phyloP scores from a whole-genome alignment of 53 echinoderm and acorn worm species.

The Zoroaster sp. region DNA sequence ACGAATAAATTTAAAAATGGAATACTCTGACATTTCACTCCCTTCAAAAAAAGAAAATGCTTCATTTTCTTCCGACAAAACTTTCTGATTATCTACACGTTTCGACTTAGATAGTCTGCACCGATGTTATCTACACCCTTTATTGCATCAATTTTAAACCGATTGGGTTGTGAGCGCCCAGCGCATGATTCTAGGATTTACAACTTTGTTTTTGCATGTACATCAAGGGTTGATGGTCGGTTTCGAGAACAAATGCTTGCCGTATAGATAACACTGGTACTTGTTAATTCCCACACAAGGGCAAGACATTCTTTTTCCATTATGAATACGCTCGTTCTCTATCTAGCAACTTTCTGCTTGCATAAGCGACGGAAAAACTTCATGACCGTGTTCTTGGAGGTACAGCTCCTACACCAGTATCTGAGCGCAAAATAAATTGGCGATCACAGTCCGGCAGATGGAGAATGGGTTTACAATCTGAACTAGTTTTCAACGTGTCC shows the following conservation, averaged over 20 bases:
- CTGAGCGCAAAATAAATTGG: not conserved
- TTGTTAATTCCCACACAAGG: constrained; percentile 14
- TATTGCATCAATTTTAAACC: too few species aligned
- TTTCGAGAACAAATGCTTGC: not conserved
- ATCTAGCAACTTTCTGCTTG: not conserved
- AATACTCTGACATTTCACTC: too few species aligned
- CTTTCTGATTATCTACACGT: too few species aligned
- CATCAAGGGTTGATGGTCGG: too few species aligned
- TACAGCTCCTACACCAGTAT: not conserved
- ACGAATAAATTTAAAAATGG: too few species aligned
- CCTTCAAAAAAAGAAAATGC: too few species aligned
- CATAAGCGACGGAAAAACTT: not conserved
- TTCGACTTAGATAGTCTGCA: too few species aligned
- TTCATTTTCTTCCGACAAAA: too few species aligned
- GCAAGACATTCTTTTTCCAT: constrained; percentile 17
- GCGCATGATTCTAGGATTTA: too few species aligned
- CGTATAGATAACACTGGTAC: not conserved
- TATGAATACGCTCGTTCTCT: not conserved
- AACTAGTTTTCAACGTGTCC: not conserved
- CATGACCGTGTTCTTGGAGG: not conserved
- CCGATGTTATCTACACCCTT: too few species aligned
- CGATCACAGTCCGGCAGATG: constrained; percentile 1
- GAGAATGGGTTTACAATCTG: not conserved
- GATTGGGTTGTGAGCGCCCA: too few species aligned
- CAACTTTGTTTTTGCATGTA: too few species aligned